These are phyloP conservation scores for Drosophila rellima DNA, from an alignment of 2,888 invertebrate species.

Conservation along the genomic window DNA sequence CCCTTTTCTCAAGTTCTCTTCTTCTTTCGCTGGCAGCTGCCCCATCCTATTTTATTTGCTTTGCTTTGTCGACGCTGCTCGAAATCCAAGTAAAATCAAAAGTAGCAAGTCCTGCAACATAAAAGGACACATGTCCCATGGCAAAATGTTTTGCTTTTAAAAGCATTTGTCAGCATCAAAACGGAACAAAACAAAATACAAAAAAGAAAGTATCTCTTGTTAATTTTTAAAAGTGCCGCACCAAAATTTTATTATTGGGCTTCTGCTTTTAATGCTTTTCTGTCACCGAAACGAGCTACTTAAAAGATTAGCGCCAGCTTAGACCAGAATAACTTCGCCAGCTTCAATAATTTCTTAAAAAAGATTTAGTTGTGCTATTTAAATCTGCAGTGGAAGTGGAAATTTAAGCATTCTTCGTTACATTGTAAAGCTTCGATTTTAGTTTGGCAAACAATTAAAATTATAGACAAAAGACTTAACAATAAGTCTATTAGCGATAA, in stretches of 20 bases:
- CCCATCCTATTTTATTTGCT: conserved; percentile 39
- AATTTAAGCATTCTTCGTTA: not conserved
- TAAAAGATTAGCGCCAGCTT: conserved; percentile 13
- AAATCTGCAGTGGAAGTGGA: not conserved
- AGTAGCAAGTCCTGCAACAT: conserved; percentile 56
- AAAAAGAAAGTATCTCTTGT: conserved; percentile 34
- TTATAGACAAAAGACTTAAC: not conserved
- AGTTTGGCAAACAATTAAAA: not conserved
- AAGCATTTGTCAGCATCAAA: conserved; percentile 70
- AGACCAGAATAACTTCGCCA: not conserved
- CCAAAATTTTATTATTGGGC: conserved; percentile 27
- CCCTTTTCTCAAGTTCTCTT: conserved; percentile 8
- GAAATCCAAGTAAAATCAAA: conserved; percentile 59
- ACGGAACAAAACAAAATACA: conserved; percentile 15
- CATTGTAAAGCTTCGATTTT: not conserved
- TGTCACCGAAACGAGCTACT: conserved; percentile 39
- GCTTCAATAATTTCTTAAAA: not conserved
- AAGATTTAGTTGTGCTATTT: not conserved
- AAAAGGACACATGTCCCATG: conserved; percentile 76
- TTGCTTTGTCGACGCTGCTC: conserved; percentile 49
- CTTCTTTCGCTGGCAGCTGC: conserved; percentile 22
- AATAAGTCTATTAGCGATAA: conserved; percentile 4
- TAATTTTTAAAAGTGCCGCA: conserved; percentile 70
- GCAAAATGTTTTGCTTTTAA: conserved; percentile 70
- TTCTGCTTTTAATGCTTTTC: conserved; percentile 38